These are phyloP conservation scores for Melanotaenia nigrans DNA, from an alignment of 2,797 vertebrate genomes.

Conservation along the genomic window DNA sequence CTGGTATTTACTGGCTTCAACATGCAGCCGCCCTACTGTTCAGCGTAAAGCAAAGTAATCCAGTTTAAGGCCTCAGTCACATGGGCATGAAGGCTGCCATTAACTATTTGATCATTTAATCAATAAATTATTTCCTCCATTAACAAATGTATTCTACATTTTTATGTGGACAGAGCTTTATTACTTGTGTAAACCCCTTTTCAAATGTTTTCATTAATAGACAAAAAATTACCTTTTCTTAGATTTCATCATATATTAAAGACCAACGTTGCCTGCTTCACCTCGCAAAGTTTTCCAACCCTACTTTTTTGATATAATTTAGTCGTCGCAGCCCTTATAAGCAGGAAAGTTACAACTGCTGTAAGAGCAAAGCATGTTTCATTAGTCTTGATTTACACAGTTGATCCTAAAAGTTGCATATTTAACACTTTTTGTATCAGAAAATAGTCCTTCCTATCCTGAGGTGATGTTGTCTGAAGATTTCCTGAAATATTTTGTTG, in stretches of 20 bases:
- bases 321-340: neutral
- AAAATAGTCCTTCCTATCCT: neutral
- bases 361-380: neutral
- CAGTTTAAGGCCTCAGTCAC: neutral
- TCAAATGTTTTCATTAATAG: neutral
- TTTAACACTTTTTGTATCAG: neutral
- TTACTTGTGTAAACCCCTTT: neutral
- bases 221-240: neutral
- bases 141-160: neutral
- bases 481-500: slow-evolving; percentile 8
- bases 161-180: neutral
- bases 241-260: neutral
- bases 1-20: slow-evolving; percentile 20
- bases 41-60: neutral
- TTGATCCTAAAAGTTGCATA: neutral
- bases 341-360: neutral
- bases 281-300: neutral
- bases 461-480: neutral
- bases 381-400: neutral
- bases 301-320: neutral
- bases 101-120: neutral
- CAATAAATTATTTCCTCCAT: neutral
- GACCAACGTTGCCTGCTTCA: neutral
- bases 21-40: neutral
- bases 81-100: neutral